phyloP scores from a whole-genome alignment of 2,113 vertebrate species.

The Vulpes ferrilata region DNA sequence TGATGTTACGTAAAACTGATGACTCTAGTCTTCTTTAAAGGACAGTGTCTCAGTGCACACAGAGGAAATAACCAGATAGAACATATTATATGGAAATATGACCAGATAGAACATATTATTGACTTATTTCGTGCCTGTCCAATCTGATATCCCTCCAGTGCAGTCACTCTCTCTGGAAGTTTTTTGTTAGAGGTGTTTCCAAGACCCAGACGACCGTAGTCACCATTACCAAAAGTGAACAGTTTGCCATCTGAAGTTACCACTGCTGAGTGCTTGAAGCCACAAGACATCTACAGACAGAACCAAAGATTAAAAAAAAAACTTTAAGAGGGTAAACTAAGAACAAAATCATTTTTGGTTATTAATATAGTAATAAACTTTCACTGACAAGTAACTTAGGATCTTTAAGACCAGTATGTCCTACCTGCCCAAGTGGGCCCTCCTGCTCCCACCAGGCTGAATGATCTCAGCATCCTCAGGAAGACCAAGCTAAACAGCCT shows the following conservation, averaged over 20 bases:
- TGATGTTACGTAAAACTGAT: neutral
- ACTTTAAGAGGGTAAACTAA: constrained; percentile 29
- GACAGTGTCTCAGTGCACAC: neutral
- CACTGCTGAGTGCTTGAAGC: constrained; percentile 93
- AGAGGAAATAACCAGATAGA: constrained; percentile 12
- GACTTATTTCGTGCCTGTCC: constrained; percentile 88
- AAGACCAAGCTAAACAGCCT: neutral
- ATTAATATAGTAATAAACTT: constrained; percentile 24
- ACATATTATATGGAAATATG: neutral
- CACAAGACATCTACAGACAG: constrained; percentile 91
- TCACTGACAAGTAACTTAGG: constrained; percentile 47
- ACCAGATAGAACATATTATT: neutral
- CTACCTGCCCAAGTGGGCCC: neutral
- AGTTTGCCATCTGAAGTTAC: constrained; percentile 93
- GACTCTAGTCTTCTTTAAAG: constrained; percentile 45
- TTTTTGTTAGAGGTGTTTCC: constrained; percentile 94
- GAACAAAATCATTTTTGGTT: neutral
- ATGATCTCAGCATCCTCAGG: neutral
- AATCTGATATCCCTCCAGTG: constrained; percentile 92
- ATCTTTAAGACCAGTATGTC: neutral
- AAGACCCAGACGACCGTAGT: constrained; percentile 91
- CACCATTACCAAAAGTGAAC: constrained; percentile 92
- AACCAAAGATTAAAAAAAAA: constrained; percentile 48
- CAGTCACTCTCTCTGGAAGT: constrained; percentile 91
- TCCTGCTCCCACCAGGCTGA: neutral